Percentiles rank a stretch among this genome's conserved stretches.
These are phyloP conservation scores for Pachydiplax longipennis DNA, from an alignment of 2,888 invertebrate species.

Conservation along the genomic window DNA sequence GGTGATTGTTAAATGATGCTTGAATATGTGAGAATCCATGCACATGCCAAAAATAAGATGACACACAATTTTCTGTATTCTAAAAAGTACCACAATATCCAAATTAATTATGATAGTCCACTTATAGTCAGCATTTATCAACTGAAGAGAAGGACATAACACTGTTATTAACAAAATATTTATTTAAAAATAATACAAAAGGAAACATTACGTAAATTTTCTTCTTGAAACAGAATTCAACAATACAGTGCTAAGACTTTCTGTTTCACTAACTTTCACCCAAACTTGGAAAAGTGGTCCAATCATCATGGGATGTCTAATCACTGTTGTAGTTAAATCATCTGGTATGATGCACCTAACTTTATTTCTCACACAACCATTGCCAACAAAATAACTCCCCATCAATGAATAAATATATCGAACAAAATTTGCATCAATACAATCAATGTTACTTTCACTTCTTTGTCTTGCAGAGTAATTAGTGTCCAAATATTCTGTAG, in stretches of 20 bases:
- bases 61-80: no score
- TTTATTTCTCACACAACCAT: slow-evolving; percentile 43
- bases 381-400: slow-evolving; percentile 35
- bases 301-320: neutral
- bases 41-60: no score
- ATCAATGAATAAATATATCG: slow-evolving; percentile 46
- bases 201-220: neutral
- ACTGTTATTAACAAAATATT: neutral
- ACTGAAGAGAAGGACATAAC: no score
- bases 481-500: slow-evolving; percentile 25
- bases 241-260: neutral
- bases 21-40: no score
- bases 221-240: neutral
- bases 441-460: neutral
- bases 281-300: slow-evolving; percentile 37
- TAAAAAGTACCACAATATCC: no score
- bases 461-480: neutral
- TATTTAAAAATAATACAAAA: neutral
- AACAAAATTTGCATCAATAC: slow-evolving; percentile 40
- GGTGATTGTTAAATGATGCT: no score
- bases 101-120: no score
- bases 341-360: slow-evolving; percentile 47
- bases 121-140: no score
- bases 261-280: slow-evolving; percentile 16
- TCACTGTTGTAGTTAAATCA: neutral